phyloP scores from a whole-genome alignment of 30 jellyfish, hydroid and myxozoan genomes.

The Aurelia aurita region DNA sequence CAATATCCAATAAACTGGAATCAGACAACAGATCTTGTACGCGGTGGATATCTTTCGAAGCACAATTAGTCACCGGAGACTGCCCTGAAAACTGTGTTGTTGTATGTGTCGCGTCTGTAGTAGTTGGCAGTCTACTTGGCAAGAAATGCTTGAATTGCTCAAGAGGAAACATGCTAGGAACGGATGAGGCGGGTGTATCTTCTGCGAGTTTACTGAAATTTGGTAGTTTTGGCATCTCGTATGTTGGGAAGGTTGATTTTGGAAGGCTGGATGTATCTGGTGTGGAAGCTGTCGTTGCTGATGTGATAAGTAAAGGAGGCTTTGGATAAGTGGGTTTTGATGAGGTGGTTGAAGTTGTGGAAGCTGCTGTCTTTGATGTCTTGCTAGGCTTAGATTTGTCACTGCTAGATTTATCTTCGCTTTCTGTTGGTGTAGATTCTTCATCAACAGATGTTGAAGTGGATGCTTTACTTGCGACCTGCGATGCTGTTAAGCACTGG shows the following conservation, averaged over 20 bases:
- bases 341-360: not conserved
- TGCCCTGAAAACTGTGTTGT: conserved; percentile 29
- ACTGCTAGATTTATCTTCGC: not conserved
- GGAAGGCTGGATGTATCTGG: not conserved
- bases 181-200: conserved; percentile 9
- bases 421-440: not conserved
- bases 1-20: conserved; percentile 32
- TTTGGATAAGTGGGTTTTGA: not conserved
- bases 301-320: not conserved
- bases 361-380: not conserved
- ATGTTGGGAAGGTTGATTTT: not conserved
- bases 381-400: not conserved
- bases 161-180: conserved; percentile 11
- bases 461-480: conserved; percentile 15
- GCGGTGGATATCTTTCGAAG: conserved; percentile 44
- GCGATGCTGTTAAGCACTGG: conserved; percentile 56
- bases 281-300: not conserved
- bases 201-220: conserved; percentile 3
- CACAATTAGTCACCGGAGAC: not conserved
- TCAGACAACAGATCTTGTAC: conserved; percentile 43
- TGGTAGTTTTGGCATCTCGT: not conserved
- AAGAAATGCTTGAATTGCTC: conserved; percentile 34
- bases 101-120: conserved; percentile 14
- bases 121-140: conserved; percentile 10
- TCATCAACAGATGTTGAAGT: conserved; percentile 4